Evolutionary conservation across 2,797 vertebrate genomes (phyloP).

Genomic region (Hyperoplus lanceolatus): DNA sequence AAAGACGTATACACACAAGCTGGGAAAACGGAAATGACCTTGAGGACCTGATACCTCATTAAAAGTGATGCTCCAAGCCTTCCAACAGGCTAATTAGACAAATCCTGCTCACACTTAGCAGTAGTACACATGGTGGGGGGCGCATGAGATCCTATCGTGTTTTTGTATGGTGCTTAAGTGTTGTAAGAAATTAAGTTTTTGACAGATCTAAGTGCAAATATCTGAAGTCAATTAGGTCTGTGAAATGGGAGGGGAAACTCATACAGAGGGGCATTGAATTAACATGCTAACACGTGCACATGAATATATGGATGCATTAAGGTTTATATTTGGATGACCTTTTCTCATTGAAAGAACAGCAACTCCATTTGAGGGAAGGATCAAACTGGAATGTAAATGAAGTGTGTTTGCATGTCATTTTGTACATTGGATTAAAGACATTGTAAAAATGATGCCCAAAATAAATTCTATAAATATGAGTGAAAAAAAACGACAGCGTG

Average conservation of each 20-base stretch:
- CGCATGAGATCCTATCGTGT: conserved; percentile 62
- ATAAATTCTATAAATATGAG: too few species aligned
- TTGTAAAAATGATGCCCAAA: too few species aligned
- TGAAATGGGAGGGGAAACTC: conserved; percentile 54
- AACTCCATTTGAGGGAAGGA: conserved; percentile 27
- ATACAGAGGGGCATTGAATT: conserved; percentile 29
- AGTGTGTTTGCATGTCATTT: conserved; percentile 14
- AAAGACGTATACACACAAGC: conserved; percentile 61
- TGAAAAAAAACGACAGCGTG: too few species aligned
- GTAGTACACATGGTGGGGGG: conserved; percentile 68
- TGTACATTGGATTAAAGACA: neutral
- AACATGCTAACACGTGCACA: conserved; percentile 17
- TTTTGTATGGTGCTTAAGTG: conserved; percentile 70
- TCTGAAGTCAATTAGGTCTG: conserved; percentile 70
- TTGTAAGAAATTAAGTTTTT: conserved; percentile 63
- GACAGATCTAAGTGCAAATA: conserved; percentile 47
- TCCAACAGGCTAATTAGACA: conserved; percentile 84
- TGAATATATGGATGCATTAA: conserved; percentile 50
- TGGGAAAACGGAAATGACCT: conserved; percentile 81
- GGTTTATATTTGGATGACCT: conserved; percentile 48
- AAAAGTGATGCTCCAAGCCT: conserved; percentile 82
- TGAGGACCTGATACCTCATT: conserved; percentile 85
- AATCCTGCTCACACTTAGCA: conserved; percentile 80
- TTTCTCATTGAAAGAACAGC: conserved; percentile 20
- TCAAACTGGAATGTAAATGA: neutral